Evolutionary conservation across 2,888 invertebrate genomes (phyloP).

Genomic region (Dorcus parallelipipedus): DNA sequence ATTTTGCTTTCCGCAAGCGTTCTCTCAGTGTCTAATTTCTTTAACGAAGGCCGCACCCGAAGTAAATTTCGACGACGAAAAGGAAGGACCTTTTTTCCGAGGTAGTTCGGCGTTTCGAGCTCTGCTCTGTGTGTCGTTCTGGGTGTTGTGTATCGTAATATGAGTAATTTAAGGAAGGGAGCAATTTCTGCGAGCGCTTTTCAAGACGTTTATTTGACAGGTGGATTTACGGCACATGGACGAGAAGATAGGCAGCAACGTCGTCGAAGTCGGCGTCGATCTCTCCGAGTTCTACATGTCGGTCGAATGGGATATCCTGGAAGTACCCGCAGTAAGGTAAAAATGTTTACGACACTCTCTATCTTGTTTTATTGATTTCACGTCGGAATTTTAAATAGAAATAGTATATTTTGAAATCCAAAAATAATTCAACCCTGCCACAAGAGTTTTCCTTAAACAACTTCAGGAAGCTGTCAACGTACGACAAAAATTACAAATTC

Average conservation of each 20-base stretch:
- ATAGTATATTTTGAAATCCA: too few relatives aligned
- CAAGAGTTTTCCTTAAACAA: too few relatives aligned
- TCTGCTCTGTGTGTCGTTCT: background rate
- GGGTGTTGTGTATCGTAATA: constrained; percentile 2
- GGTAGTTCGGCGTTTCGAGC: background rate
- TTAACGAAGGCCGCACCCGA: too few relatives aligned
- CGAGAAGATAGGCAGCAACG: constrained; percentile 82
- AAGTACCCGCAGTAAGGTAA: constrained; percentile 90
- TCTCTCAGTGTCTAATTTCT: background rate
- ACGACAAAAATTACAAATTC: too few relatives aligned
- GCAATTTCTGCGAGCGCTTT: background rate
- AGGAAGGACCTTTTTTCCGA: too few relatives aligned
- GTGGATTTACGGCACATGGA: constrained; percentile 92
- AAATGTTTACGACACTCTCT: constrained; percentile 18
- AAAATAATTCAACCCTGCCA: too few relatives aligned
- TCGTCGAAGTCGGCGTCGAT: constrained; percentile 92
- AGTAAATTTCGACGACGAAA: too few relatives aligned
- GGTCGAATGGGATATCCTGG: constrained; percentile 98
- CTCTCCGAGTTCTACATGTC: constrained; percentile 97
- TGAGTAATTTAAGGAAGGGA: background rate
- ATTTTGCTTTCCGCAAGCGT: background rate
- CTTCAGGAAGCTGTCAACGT: too few relatives aligned
- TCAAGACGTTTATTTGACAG: constrained; percentile 49
- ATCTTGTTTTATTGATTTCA: too few relatives aligned
- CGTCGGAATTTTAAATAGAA: too few relatives aligned